phyloP scores from a whole-genome alignment of 1,140 invertebrate genomes.

The Bombus waltoni region DNA sequence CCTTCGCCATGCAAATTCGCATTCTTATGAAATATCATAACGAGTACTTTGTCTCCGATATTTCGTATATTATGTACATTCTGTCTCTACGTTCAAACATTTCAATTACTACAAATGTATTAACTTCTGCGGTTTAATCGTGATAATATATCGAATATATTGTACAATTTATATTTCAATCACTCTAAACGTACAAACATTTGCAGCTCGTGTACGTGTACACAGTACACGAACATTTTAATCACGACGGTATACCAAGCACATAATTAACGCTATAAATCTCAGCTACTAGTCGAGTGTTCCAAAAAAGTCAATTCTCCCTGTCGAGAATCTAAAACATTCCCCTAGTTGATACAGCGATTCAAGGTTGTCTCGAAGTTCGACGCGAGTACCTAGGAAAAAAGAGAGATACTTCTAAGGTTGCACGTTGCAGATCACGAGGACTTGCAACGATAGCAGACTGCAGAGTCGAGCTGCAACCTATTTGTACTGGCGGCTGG shows the following conservation, averaged over 20 bases:
- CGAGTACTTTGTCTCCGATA: too few relatives aligned
- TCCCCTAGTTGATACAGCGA: not conserved
- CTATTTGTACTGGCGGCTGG: constrained; percentile 75
- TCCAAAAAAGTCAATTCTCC: not conserved
- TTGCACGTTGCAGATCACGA: constrained; percentile 69
- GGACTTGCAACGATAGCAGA: constrained; percentile 71
- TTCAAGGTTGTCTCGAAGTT: not conserved
- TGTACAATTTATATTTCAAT: not conserved
- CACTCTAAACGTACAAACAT: not conserved
- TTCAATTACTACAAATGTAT: too few relatives aligned
- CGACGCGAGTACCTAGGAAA: not conserved
- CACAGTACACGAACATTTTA: too few relatives aligned
- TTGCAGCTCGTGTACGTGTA: too few relatives aligned
- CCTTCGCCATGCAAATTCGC: too few relatives aligned
- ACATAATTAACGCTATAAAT: not conserved
- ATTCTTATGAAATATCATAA: too few relatives aligned
- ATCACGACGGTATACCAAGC: too few relatives aligned
- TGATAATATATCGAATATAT: not conserved
- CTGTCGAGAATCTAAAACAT: not conserved
- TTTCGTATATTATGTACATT: too few relatives aligned
- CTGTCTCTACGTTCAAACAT: too few relatives aligned
- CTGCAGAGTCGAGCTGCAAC: constrained; percentile 67
- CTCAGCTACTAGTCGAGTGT: not conserved
- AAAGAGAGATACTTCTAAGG: constrained; percentile 14
- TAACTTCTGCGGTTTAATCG: too few relatives aligned